Percentiles rank a stretch among this genome's conserved stretches.
These are phyloP conservation scores for Lepidotrigona ventralis DNA, from an alignment of 1,140 invertebrate genomes.

Conservation along the genomic window DNA sequence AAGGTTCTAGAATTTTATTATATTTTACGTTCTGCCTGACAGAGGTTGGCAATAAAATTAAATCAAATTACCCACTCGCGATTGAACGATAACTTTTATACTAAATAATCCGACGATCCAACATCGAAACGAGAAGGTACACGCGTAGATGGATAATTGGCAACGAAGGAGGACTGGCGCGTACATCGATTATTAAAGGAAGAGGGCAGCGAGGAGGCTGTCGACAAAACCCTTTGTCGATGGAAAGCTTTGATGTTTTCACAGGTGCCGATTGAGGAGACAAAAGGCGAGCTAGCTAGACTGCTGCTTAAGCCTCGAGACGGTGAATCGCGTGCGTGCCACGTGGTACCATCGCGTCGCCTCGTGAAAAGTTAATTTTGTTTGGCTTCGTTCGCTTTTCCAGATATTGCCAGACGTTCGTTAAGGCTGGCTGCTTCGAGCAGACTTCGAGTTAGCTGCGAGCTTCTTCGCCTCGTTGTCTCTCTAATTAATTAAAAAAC, in stretches of 20 bases:
- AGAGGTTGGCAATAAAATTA: too few relatives aligned
- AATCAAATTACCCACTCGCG: too few relatives aligned
- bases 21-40: too few relatives aligned
- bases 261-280: conserved; percentile 27
- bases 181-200: conserved; percentile 28
- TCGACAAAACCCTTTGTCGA: conserved; percentile 31
- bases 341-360: background rate
- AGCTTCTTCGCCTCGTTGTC: background rate
- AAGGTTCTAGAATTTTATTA: too few relatives aligned
- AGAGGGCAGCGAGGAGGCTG: background rate
- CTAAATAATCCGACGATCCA: background rate
- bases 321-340: conserved; percentile 18
- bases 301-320: conserved; percentile 3
- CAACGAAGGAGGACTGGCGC: background rate
- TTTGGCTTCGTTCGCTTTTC: conserved; percentile 33
- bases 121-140: background rate
- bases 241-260: conserved; percentile 50
- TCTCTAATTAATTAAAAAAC: conserved; percentile 47
- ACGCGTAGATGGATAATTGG: background rate
- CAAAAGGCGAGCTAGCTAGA: background rate
- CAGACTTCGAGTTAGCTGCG: too few relatives aligned
- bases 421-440: background rate
- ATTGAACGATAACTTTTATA: too few relatives aligned
- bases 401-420: conserved; percentile 34
- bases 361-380: conserved; percentile 48